Evolutionary conservation across 2,113 vertebrate genomes (phyloP).

Genomic region (Mungos mungo): DNA sequence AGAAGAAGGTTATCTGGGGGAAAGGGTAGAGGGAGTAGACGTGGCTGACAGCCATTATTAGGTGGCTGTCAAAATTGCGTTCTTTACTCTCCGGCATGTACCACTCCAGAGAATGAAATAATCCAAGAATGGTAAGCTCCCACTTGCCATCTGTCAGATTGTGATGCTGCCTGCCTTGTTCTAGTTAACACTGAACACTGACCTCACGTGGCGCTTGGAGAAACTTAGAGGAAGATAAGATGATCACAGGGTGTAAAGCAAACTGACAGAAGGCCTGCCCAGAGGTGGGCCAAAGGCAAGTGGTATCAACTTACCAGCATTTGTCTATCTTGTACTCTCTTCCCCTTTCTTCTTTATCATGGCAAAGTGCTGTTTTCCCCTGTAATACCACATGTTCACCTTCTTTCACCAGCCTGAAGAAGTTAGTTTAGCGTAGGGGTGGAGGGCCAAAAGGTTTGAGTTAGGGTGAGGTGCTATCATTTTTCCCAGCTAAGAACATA

Average conservation of each 20-base stretch:
- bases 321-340: not conserved
- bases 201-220: conserved; percentile 29
- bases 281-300: conserved; percentile 42
- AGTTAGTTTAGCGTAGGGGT: conserved; percentile 9
- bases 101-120: conserved; percentile 63
- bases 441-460: not conserved
- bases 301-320: conserved; percentile 39
- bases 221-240: conserved; percentile 63
- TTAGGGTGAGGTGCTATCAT: not conserved
- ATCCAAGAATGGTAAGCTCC: conserved; percentile 63
- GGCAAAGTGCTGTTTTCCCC: not conserved
- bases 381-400: not conserved
- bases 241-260: conserved; percentile 42
- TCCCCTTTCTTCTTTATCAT: not conserved
- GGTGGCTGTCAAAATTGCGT: conserved; percentile 54
- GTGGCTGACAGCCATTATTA: conserved; percentile 52
- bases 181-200: conserved; percentile 51
- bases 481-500: conserved; percentile 36
- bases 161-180: conserved; percentile 39
- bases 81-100: conserved; percentile 22
- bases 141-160: conserved; percentile 65
- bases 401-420: conserved; percentile 9
- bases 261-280: conserved; percentile 25
- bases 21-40: conserved; percentile 46
- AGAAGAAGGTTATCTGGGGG: conserved; percentile 35